These are phyloP conservation scores for Gastrophysa polygoni DNA, from an alignment of 2,888 invertebrate species.

Conservation along the genomic window DNA sequence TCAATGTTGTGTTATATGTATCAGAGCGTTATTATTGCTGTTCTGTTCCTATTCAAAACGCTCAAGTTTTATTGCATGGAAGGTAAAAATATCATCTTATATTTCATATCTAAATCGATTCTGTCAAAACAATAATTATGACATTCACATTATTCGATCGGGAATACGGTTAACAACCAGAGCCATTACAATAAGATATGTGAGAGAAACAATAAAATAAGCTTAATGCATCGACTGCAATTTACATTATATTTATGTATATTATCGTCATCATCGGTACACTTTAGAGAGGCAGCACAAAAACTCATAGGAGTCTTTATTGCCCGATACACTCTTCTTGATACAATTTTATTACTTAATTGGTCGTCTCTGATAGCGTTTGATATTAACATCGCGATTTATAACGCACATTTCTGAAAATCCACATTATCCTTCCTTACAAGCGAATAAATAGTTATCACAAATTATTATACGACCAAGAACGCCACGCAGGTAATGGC, in stretches of 20 bases:
- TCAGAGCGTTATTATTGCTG: no score
- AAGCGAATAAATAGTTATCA: slow-evolving; percentile 28
- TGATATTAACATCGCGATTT: slow-evolving; percentile 30
- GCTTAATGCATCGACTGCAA: not conserved
- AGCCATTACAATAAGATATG: not conserved
- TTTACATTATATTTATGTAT: slow-evolving; percentile 8
- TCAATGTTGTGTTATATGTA: no score
- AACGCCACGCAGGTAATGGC: not conserved
- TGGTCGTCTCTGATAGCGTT: slow-evolving; percentile 19
- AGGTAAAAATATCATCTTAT: no score
- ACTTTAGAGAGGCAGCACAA: slow-evolving; percentile 16
- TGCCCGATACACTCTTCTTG: slow-evolving; percentile 24
- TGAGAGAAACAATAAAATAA: not conserved
- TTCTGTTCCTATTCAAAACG: no score
- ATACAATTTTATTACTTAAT: slow-evolving; percentile 33
- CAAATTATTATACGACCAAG: slow-evolving; percentile 10
- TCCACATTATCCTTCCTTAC: slow-evolving; percentile 32
- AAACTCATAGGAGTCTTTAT: slow-evolving; percentile 31
- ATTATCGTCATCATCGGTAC: slow-evolving; percentile 9
- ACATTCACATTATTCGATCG: not conserved
- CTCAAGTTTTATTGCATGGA: no score
- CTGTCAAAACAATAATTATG: not conserved
- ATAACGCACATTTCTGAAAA: slow-evolving; percentile 34
- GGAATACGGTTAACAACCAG: not conserved
- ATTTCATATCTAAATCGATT: no score